phyloP scores from a whole-genome alignment of 2,797 vertebrate genomes.

The Aulostomus chinensis region DNA sequence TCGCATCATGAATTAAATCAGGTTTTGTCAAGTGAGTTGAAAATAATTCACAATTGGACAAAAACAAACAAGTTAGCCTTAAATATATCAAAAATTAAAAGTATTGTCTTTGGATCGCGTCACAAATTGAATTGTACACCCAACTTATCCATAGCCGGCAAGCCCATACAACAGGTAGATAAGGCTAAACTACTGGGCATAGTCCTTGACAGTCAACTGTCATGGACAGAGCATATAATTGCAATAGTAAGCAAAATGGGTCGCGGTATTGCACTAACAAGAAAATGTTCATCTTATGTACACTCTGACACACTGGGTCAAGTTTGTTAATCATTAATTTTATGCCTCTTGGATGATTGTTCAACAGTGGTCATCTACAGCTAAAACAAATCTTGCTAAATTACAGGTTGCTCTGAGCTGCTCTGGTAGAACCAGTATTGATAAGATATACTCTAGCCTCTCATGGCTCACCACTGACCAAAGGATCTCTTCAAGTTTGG shows the following conservation, averaged over 20 bases:
- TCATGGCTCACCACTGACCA: not conserved
- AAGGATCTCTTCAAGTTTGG: not conserved
- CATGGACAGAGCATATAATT: no score
- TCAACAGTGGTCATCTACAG: no score
- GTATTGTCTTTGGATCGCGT: not conserved
- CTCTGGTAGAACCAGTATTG: not conserved
- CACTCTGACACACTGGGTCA: no score
- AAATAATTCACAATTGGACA: not conserved
- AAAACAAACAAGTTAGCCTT: not conserved
- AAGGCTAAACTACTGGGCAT: not conserved
- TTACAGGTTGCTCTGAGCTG: not conserved
- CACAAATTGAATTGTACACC: not conserved
- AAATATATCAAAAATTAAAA: not conserved
- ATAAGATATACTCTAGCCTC: not conserved
- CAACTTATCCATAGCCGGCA: not conserved
- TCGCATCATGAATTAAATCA: not conserved
- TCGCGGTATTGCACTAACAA: no score
- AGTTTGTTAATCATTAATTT: no score
- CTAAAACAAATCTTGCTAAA: not conserved
- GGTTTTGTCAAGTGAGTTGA: not conserved
- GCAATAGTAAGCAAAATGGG: no score
- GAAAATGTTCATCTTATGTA: no score
- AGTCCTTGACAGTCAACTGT: no score
- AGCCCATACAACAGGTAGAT: no score
- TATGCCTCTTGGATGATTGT: no score